Evolutionary conservation across 2,797 vertebrate species (phyloP).

Genomic region (Myripristis jacobus): DNA sequence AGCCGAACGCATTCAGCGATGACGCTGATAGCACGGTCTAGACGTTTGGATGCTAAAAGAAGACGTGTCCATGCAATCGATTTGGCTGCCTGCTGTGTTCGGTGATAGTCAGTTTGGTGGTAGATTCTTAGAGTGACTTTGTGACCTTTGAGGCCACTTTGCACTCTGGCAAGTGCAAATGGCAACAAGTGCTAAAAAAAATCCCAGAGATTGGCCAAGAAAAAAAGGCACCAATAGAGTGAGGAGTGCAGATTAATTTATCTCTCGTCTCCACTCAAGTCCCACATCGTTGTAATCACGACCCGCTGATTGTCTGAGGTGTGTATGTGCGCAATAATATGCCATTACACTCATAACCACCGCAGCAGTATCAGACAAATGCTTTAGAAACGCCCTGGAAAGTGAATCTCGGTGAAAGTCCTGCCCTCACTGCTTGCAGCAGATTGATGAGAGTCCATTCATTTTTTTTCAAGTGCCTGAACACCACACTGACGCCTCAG

Average conservation of each 20-base stretch:
- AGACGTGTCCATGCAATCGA: neutral
- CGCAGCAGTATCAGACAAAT: slow-evolving; percentile 24
- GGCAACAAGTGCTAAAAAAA: too few relatives aligned
- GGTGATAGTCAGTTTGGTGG: neutral
- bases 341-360: slow-evolving; percentile 9
- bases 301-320: slow-evolving; percentile 25
- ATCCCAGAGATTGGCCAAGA: too few relatives aligned
- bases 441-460: slow-evolving; percentile 36
- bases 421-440: slow-evolving; percentile 9
- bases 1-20: neutral
- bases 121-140: neutral
- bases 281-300: neutral
- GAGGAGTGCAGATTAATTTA: too few relatives aligned
- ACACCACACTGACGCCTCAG: slow-evolving; percentile 13
- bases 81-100: neutral
- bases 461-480: slow-evolving; percentile 37
- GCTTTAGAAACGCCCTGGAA: slow-evolving; percentile 29
- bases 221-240: too few relatives aligned
- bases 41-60: neutral
- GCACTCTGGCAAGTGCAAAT: too few relatives aligned
- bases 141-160: too few relatives aligned
- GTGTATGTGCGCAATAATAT: slow-evolving; percentile 11
- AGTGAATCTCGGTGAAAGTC: slow-evolving; percentile 18
- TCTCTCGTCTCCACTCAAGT: neutral
- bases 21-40: neutral